Percentiles rank a stretch among this genome's conserved stretches.
These are phyloP conservation scores for Lates japonicus DNA, from an alignment of 2,797 vertebrate genomes.

Conservation along the genomic window DNA sequence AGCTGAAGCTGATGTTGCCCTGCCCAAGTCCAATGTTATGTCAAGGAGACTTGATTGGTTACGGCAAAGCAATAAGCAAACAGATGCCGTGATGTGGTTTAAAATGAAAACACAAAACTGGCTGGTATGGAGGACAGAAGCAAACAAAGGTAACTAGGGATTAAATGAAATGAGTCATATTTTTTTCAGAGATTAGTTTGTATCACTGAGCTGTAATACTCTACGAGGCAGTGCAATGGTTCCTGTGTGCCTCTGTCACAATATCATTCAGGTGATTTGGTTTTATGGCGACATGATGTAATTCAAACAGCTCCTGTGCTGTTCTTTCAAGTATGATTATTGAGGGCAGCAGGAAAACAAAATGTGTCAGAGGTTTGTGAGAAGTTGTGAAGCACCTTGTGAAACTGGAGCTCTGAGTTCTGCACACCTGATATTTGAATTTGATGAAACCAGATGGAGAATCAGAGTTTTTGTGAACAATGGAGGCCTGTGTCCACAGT, in stretches of 20 bases:
- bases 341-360: not conserved
- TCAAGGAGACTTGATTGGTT: constrained; percentile 2
- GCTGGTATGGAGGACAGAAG: not conserved
- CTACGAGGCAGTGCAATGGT: not conserved
- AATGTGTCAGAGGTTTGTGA: not conserved
- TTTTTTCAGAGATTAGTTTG: constrained; percentile 6
- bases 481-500: constrained; percentile 38
- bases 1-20: not conserved
- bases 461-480: constrained; percentile 41
- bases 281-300: constrained; percentile 39
- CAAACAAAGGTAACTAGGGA: not conserved
- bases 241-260: constrained; percentile 8
- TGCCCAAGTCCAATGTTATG: not conserved
- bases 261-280: constrained; percentile 36
- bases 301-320: constrained; percentile 2
- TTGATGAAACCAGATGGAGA: constrained; percentile 41
- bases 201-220: not conserved
- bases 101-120: constrained; percentile 3
- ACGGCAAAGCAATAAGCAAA: constrained; percentile 1
- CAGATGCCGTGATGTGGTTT: not conserved
- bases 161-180: not conserved
- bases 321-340: constrained; percentile 12
- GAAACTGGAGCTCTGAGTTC: constrained; percentile 46
- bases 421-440: constrained; percentile 47
- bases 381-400: constrained; percentile 9